Conservation (phyloP, 2,888 invertebrate genomes). For the Xestia sexstrigata region DNA sequence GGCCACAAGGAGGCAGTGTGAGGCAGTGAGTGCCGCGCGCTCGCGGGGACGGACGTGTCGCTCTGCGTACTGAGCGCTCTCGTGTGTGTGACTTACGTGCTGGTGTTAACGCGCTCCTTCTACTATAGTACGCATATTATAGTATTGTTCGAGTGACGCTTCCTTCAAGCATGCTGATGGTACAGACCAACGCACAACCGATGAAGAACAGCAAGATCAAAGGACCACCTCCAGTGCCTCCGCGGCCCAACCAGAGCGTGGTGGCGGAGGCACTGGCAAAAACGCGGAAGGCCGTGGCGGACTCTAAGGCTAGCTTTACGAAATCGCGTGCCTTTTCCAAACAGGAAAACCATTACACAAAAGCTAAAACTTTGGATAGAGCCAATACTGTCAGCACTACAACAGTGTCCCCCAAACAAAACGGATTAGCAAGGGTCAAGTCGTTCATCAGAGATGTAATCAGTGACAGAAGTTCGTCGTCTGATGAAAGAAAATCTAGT, state of each 20-base stretch:
- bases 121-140: slow-evolving; percentile 88
- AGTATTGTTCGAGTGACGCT: slow-evolving; percentile 88
- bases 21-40: slow-evolving; percentile 83
- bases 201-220: slow-evolving; percentile 88
- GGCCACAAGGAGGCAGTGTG: slow-evolving; percentile 57
- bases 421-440: slow-evolving; percentile 88
- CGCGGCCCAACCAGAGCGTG: slow-evolving; percentile 94
- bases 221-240: slow-evolving; percentile 95
- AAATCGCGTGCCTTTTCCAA: slow-evolving; percentile 84
- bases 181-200: slow-evolving; percentile 90
- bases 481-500: slow-evolving; percentile 86
- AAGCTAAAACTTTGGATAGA: slow-evolving; percentile 86
- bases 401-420: slow-evolving; percentile 86
- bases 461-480: slow-evolving; percentile 88
- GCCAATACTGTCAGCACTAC: slow-evolving; percentile 77
- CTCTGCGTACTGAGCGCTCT: slow-evolving; percentile 76
- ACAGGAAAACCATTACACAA: slow-evolving; percentile 79
- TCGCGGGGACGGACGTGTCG: slow-evolving; percentile 80
- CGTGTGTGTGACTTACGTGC: slow-evolving; percentile 79
- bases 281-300: slow-evolving; percentile 90
- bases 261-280: slow-evolving; percentile 94
- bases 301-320: slow-evolving; percentile 85
- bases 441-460: slow-evolving; percentile 90
- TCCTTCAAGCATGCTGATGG: slow-evolving; percentile 88
- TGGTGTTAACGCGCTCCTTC: slow-evolving; percentile 85